Conservation (phyloP, 1,140 invertebrate genomes). For the Penaeus chinensis region DNA sequence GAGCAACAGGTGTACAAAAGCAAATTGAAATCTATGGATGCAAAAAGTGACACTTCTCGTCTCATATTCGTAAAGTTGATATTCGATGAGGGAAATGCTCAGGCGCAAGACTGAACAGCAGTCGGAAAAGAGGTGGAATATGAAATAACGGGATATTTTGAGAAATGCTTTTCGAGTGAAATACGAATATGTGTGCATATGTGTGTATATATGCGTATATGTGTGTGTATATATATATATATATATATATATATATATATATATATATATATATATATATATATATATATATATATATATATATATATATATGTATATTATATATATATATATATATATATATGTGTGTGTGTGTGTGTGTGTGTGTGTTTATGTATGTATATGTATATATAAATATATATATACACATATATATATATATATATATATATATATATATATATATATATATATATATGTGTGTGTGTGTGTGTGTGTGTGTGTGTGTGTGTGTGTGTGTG, state of each 20-base stretch:
- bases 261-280: conserved; percentile 3
- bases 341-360: neutral
- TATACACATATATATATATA: neutral
- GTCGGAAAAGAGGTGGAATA: no score
- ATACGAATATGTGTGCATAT: neutral
- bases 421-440: conserved; percentile 11
- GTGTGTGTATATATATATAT: neutral
- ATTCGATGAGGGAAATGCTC: no score
- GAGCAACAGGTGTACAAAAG: no score
- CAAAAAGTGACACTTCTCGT: no score
- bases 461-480: neutral
- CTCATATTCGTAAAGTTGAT: no score
- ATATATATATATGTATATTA: neutral
- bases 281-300: neutral
- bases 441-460: neutral
- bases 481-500: no score
- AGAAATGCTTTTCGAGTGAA: neutral
- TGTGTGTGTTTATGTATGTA: neutral
- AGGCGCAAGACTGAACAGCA: no score
- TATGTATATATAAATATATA: conserved; percentile 1
- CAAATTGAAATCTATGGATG: no score
- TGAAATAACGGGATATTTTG: no score
- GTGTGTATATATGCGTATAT: neutral
- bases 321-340: no score
- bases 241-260: neutral